phyloP scores from a whole-genome alignment of 2,113 vertebrate species.

The Pitta sordida region DNA sequence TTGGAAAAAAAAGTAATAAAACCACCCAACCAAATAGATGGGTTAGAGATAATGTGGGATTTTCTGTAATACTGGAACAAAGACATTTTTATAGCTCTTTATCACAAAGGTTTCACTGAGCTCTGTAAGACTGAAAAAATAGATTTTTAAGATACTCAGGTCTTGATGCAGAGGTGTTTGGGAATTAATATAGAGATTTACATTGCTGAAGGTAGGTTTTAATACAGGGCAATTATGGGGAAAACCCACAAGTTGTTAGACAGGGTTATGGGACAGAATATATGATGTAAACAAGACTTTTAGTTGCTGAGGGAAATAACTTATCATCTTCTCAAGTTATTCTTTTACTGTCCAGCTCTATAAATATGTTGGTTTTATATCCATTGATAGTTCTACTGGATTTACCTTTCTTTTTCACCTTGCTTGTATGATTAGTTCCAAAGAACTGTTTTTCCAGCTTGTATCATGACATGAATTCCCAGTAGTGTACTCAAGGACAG shows the following conservation, averaged over 20 bases:
- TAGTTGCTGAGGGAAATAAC: not conserved
- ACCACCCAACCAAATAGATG: not conserved
- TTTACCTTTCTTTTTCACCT: not conserved
- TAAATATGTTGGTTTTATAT: not conserved
- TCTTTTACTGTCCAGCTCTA: not conserved
- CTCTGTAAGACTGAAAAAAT: not conserved
- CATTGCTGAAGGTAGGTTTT: not conserved
- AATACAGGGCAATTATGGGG: not conserved
- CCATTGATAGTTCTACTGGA: not conserved
- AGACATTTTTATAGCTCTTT: not conserved
- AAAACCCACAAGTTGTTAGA: not conserved
- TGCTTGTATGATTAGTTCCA: not conserved
- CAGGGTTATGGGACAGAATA: not conserved
- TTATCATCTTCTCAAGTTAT: not conserved
- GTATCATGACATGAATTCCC: not conserved
- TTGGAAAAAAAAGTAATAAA: not conserved
- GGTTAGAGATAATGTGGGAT: not conserved
- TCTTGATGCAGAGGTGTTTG: not conserved
- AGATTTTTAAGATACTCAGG: not conserved
- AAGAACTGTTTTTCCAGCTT: not conserved
- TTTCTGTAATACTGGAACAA: not conserved
- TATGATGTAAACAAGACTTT: not conserved
- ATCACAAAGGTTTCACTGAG: not conserved
- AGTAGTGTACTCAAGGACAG: not conserved
- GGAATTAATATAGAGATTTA: not conserved